Base-by-base conservation (phyloP, 2,888 invertebrate species). In the Acrobasis suavella region DNA sequence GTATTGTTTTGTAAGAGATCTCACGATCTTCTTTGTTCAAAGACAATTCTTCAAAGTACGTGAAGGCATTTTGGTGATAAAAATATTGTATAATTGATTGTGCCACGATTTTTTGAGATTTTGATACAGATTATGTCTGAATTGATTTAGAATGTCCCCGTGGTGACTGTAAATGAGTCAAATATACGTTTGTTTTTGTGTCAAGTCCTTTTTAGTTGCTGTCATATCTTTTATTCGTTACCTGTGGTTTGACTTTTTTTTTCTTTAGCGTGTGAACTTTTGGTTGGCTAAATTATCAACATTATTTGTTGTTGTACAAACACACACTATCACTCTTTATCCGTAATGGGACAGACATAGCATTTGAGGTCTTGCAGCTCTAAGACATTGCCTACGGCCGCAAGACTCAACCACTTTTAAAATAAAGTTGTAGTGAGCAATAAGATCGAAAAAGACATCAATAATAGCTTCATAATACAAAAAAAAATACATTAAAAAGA, bases 11-110 rank as follows among this genome's bases (percentile, higher is more conserved):
- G 64, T 67, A 65, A 62, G 63, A 64, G 65, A 65, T 67, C 62
- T 65, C 72, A 74, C 69, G 71, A 86, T 88, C 87, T 32, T 88
- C 87, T 32, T 7, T 32, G 5, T 32, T 6, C 32, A 32, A 82
- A 62, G 63, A 79, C 76, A 78, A 87, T 87, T 77, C 76, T 75
- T 83, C 80, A 85, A 77, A 74, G 76, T 81, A 76, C 83, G 89
- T 87, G 89, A 81, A 65, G 50, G 50, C 50, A 50, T 50, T 88
- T 46, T 55, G 54, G 72, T 76, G 80, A 81, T 83, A 86, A 85
- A 86, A 84, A 85, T 85, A 83, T 85, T 85, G 74, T 76, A 75
- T 75, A 83, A 87, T 86, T 85, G 80, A 88, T 86, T 78, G 55
- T 62, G 62, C 55, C 55, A 55, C 50, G 51, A n/a, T 62, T 69